These are phyloP conservation scores for Cosmopolites sordidus DNA, from an alignment of 2,888 invertebrate genomes.

Conservation along the genomic window DNA sequence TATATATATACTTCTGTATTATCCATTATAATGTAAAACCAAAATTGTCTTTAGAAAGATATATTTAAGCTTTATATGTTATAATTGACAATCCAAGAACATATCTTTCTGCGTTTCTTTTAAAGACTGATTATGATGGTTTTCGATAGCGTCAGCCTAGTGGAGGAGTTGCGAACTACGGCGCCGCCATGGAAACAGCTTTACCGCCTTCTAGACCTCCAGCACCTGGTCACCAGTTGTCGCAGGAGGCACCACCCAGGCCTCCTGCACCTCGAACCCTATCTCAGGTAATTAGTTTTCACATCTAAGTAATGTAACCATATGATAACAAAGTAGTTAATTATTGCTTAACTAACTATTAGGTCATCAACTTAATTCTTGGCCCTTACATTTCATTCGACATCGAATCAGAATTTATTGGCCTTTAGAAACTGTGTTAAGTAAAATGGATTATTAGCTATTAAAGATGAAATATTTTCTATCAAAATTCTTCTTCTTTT, in stretches of 20 bases:
- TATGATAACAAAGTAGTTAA: too few species aligned
- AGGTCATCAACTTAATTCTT: too few species aligned
- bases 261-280: constrained; percentile 27
- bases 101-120: background rate
- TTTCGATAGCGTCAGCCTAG: constrained; percentile 39
- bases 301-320: too few species aligned
- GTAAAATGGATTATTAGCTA: too few species aligned
- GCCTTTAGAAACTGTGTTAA: too few species aligned
- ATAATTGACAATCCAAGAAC: background rate
- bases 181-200: constrained; percentile 56
- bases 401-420: too few species aligned
- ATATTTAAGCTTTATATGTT: background rate
- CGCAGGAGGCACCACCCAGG: constrained; percentile 13
- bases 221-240: constrained; percentile 16
- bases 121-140: constrained; percentile 18
- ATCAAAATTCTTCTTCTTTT: too few species aligned
- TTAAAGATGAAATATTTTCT: too few species aligned
- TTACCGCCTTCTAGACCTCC: constrained; percentile 32
- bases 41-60: background rate
- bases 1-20: too few species aligned
- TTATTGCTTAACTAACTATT: too few species aligned
- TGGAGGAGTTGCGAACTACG: constrained; percentile 48
- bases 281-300: constrained; percentile 23
- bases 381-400: too few species aligned
- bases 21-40: too few species aligned